Conservation (phyloP, 2,113 vertebrate species). For the Herpailurus yagouaroundi region DNA sequence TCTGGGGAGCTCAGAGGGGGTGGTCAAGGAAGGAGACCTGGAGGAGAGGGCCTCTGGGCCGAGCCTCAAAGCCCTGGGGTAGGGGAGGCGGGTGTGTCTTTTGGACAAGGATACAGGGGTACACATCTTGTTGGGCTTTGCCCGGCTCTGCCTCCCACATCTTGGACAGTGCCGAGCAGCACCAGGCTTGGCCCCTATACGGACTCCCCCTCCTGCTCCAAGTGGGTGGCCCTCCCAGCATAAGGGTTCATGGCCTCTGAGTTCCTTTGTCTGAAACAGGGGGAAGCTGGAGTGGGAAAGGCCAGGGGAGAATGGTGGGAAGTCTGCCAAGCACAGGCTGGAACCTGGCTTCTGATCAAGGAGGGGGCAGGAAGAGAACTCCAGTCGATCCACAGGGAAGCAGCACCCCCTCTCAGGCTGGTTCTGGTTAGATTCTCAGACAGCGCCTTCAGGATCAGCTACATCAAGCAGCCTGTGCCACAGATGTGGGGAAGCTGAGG, state of each 20-base stretch:
- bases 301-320: slow-evolving; percentile 2
- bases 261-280: slow-evolving; percentile 35
- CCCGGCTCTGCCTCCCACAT: background rate
- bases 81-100: background rate
- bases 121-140: background rate
- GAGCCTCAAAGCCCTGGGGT: background rate
- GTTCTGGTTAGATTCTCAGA: too few species aligned
- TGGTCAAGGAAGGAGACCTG: background rate
- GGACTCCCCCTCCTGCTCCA: background rate
- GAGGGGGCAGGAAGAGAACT: background rate
- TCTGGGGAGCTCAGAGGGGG: background rate
- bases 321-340: background rate
- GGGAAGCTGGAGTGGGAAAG: background rate
- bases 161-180: accelerated
- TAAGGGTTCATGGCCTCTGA: background rate
- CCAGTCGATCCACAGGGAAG: accelerated
- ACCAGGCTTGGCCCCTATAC: background rate
- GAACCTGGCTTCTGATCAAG: background rate
- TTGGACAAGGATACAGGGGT: background rate
- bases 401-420: background rate
- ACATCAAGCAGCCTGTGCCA: accelerated
- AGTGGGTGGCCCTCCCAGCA: background rate
- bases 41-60: background rate
- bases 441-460: background rate
- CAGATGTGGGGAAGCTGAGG: background rate